Evolutionary conservation across 2,888 invertebrate species (phyloP), one percentile per base, ranked within the genome.

Genomic region (Palloptera scutellata): DNA sequence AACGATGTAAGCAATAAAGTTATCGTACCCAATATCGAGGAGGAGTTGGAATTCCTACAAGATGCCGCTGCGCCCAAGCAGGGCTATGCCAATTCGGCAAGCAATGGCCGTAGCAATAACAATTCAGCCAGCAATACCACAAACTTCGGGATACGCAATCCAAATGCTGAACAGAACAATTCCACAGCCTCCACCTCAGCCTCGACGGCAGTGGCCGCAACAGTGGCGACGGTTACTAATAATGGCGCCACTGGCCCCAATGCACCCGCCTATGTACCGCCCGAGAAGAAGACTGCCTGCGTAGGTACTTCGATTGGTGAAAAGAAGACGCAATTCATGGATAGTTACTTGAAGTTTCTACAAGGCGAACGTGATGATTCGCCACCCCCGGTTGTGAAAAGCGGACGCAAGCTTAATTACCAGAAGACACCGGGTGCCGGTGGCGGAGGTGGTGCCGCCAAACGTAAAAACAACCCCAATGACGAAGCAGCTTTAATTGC

Each of bases 21-120:
- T 78, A 92, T 94, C 79, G 93, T 94, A 80, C 94, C 94, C 77
- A 93, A 94, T 86, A 93, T 94, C 84, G 94, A 94, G 86, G 93
- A 94, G 86, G 94, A 94, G 86, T 87, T 94, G 81, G 91, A 91
- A 84, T 93, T 93, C 86, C 87, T 94, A 84, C 89, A 90, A 78
- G 80, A 79, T 68, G 75, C 78, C 2, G 72, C 75, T 61, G 76
- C 76, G n/a, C 76, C 78, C 12, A 81, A 82, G 61, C 74, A 85
- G 81, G 74, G 86, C 69, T 74, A 80, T 73, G 73, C 81, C 62
- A 80, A 78, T 66, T 78, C 79, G 17, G 68, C 78, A 43, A 64
- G 73, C 72, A 40, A 66, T 74, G 3, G 75, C 73, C 64, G 68
- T 51, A 68, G 61, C 41, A 75, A 77, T 30, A 68, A 54, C 57